Percentiles rank a stretch among this genome's conserved stretches.
These are phyloP conservation scores for Colostygia pectinataria DNA, from an alignment of 2,888 invertebrate genomes.

Conservation along the genomic window DNA sequence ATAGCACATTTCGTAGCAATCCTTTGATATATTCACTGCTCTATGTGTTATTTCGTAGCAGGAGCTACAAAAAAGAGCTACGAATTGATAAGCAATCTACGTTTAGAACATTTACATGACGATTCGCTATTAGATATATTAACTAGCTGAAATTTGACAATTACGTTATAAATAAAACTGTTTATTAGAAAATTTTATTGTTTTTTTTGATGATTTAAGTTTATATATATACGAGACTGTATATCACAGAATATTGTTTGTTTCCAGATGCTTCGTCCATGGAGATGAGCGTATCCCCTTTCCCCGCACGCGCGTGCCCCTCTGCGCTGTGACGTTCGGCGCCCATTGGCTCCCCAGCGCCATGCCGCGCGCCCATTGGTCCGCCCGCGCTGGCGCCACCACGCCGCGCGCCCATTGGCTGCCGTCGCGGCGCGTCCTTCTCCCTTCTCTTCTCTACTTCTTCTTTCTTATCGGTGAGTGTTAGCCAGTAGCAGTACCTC, in stretches of 20 bases:
- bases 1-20: not conserved
- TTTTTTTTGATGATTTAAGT: not conserved
- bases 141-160: no score
- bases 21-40: not conserved
- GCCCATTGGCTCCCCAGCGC: conserved; percentile 15
- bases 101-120: no score
- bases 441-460: conserved; percentile 46
- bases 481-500: not conserved
- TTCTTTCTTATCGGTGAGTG: conserved; percentile 50
- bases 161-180: no score
- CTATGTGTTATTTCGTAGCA: conserved; percentile 1
- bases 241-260: not conserved
- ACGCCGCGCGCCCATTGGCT: conserved; percentile 36
- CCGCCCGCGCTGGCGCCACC: conserved; percentile 13
- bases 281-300: conserved; percentile 50
- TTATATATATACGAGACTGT: no score
- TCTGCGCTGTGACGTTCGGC: conserved; percentile 32
- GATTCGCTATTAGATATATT: no score
- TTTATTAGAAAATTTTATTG: no score
- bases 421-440: conserved; percentile 33
- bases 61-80: not conserved
- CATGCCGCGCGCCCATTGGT: conserved; percentile 14
- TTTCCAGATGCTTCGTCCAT: conserved; percentile 51
- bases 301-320: conserved; percentile 38
- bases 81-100: not conserved